Base-by-base conservation (phyloP, 2,797 vertebrate species). In the Microchirus variegatus region DNA sequence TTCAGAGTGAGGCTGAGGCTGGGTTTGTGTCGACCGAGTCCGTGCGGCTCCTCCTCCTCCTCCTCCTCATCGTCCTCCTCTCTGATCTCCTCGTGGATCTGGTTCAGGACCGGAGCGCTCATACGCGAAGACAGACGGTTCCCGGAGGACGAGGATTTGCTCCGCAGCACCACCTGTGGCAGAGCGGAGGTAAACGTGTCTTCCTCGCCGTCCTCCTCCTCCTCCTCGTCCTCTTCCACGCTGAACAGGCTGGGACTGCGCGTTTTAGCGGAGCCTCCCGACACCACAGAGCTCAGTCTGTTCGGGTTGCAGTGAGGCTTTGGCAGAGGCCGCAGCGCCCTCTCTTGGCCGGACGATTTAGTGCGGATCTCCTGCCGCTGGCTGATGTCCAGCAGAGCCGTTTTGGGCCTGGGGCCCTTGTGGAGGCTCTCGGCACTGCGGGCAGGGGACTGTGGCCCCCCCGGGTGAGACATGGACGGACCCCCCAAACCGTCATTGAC, bases 31-130 rank as follows among this genome's bases (percentile, higher is more conserved):
- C 92, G 89, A 58, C 94, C 62, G 0, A 85, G 66, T 59, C 82
- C 82, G n/a, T 50, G 63, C 65, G 78, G 16, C 37, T 79, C 83
- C 36, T 63, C 61, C 9, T 82, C 78, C 56, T 88, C 86, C 8
- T 90, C 89, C 41, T 76, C 52, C 4, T 54, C 52, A 4, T 42
- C 52, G 7, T 43, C 94, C 65, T 96, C 97, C 75, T 99, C 98
- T 0, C 93, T 95, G 67, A 98, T 96, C 85, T 98, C 98, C 82
- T 99, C 98, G 0, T 97, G 97, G 85, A 99, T 99, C 83, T 99
- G 97, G 83, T 99, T 99, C 52, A 99, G 95, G 38, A 99, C 94
- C 0, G 98, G 97, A 0, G 98, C 97, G 0, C 98, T 99, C 92
- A 96, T 98, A 2, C 97, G 89, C 0, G 96, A 97, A 0, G 97